Conservation (phyloP, 2,113 vertebrate genomes). For the Calonectris borealis region DNA sequence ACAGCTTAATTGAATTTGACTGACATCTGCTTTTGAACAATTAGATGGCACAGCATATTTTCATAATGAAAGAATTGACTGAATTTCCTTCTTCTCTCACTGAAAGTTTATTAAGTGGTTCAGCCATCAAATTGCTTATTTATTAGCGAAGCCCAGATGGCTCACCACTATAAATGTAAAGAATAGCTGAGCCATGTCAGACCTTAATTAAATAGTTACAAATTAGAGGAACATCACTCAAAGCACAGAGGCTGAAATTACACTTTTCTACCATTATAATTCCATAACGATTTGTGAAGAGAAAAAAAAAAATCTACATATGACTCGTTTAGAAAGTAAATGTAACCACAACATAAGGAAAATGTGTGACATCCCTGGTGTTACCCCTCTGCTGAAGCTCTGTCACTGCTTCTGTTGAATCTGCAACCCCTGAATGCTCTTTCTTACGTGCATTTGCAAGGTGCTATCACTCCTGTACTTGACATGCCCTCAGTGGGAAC, state of each 20-base stretch:
- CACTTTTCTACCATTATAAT: neutral
- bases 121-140: slow-evolving; percentile 35
- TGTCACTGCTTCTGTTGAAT: neutral
- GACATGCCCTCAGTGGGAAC: neutral
- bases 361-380: neutral
- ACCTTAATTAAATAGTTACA: slow-evolving; percentile 46
- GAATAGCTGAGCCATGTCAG: slow-evolving; percentile 44
- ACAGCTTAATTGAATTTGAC: slow-evolving; percentile 52
- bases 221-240: slow-evolving; percentile 14
- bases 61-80: slow-evolving; percentile 42
- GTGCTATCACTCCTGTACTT: neutral
- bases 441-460: neutral
- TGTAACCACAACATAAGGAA: neutral
- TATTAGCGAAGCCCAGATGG: slow-evolving; percentile 50
- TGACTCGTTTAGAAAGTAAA: neutral
- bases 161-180: neutral
- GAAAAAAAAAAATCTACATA: neutral
- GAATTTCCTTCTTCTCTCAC: slow-evolving; percentile 28
- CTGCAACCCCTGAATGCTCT: neutral
- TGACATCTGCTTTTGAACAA: slow-evolving; percentile 52
- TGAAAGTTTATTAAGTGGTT: slow-evolving; percentile 50
- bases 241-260: neutral
- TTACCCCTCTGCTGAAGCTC: neutral
- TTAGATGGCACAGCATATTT: slow-evolving; percentile 27
- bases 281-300: neutral